These are phyloP conservation scores for Chrysodeixis includens DNA, from an alignment of 2,888 invertebrate species.

Conservation along the genomic window DNA sequence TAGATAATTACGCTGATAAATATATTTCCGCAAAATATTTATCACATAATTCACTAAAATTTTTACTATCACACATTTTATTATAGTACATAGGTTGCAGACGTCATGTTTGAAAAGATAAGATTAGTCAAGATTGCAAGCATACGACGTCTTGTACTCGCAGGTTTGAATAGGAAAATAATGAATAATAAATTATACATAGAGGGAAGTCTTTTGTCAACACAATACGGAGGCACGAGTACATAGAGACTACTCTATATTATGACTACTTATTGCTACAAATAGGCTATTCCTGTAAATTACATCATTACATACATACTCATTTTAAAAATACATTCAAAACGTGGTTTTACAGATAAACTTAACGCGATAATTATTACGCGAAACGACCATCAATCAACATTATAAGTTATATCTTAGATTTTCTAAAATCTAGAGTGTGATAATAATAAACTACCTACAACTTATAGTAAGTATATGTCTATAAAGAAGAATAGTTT, in stretches of 20 bases:
- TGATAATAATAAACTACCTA: neutral
- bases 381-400: neutral
- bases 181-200: conserved; percentile 39
- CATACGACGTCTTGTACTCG: conserved; percentile 25
- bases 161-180: conserved; percentile 44
- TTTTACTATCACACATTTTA: conserved; percentile 32
- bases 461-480: too few relatives aligned
- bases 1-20: conserved; percentile 22
- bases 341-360: neutral
- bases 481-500: too few relatives aligned
- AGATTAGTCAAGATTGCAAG: conserved; percentile 46
- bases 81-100: conserved; percentile 17
- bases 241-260: conserved; percentile 13
- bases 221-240: conserved; percentile 10
- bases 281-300: neutral
- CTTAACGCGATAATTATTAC: neutral
- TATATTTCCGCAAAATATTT: conserved; percentile 41
- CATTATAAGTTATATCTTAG: neutral
- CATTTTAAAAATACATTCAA: neutral
- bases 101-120: conserved; percentile 47
- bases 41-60: conserved; percentile 34
- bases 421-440: neutral
- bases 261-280: neutral
- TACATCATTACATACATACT: neutral
- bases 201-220: conserved; percentile 24